Base-by-base conservation (phyloP, 2,113 vertebrate genomes). In the Perca schrenkii region DNA sequence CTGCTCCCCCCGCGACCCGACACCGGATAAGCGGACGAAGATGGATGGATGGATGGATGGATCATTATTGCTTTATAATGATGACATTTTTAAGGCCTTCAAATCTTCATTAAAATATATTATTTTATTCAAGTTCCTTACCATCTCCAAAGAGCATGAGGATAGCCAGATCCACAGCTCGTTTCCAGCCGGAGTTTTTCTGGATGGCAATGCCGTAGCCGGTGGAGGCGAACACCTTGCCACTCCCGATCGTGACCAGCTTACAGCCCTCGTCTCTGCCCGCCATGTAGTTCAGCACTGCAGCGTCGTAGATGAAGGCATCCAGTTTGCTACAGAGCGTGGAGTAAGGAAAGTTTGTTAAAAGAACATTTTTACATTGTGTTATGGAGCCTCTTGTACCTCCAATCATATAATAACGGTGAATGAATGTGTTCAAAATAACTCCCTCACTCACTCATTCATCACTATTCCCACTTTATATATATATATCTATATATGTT, bases 191-290 rank as follows among this genome's bases (percentile, higher is more conserved):
- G 0, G 98, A 98, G 90, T 98, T 97, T 90, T 99, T 99, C 79
- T 99, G 98, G 91, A 99, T 99, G 84, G 98, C 98, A 77, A 99
- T 99, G 81, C 98, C 98, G 46, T 99, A 99, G 40, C 98, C 98
- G 0, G 98, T 99, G 83, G 98, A 97, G 64, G 98, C 98, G 75
- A 99, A 99, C 73, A 99, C 98, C 90, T 99, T 99, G 54, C 98
- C 98, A 6, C 98, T 99, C 54, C 98, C 98, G 64, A 99, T 99
- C 0, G 98, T 99, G 86, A 99, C 98, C 75, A 99, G 95, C 85
- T 99, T 99, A 82, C 98, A 99, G 82, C 98, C 98, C 93, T 99
- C 98, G 52, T 99, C 98, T 93, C 98, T 94, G 79, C 98, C 98
- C 1, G 98, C 98, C 98, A 99, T 99, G 94, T 99, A 99, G 93